Evolutionary conservation across 2,888 invertebrate species (phyloP), one percentile per base, ranked within the genome.

Genomic region (Halictus quadricinctus): DNA sequence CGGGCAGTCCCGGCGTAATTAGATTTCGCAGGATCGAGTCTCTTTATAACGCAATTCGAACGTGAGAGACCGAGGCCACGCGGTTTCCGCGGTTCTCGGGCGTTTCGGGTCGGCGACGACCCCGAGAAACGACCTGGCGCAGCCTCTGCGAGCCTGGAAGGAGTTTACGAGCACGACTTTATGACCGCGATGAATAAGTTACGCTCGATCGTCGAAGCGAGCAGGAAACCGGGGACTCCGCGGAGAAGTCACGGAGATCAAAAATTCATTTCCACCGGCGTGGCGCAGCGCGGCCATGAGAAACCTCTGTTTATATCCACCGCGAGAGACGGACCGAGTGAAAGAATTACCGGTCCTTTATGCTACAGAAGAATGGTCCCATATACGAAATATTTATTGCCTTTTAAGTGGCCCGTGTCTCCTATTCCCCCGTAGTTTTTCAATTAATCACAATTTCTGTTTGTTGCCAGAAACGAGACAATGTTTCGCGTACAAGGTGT

Each of bases 121-220:
- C 48, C 21, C 46, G 60, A 6, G 25, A 75, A 72, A 69, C 18
- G 64, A 48, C 29, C 36, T 54, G 29, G 58, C 15, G 69, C 54
- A 50, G 66, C 78, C 50, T 73, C 48, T 12, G 69, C 64, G 58
- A 41, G 58, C 72, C 69, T 25, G 21, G 48, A 48, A 69, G 66
- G 78, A 88, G 81, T 90, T 91, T 91, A 91, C 88, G 90, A 88
- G 82, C 80, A 46, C 73, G 74, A 76, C 81, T 91, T 91, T 90
- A 91, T 76, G 88, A 91, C 80, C 66, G 70, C 83, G 85, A 90
- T 91, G 91, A 91, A 91, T 91, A 91, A 91, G 85, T 90, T 89
- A 90, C 79, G 80, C 41, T 29, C 75, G 89, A 88, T 88, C 87
- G 84, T 83, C 77, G 54, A 74, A 48, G 48, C 79, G 76, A 75